A percentile compares a stretch with the other conserved stretches of the same genome.
These are phyloP conservation scores for Gambusia holbrooki DNA, from an alignment of 2,113 vertebrate genomes.

Conservation along the genomic window DNA sequence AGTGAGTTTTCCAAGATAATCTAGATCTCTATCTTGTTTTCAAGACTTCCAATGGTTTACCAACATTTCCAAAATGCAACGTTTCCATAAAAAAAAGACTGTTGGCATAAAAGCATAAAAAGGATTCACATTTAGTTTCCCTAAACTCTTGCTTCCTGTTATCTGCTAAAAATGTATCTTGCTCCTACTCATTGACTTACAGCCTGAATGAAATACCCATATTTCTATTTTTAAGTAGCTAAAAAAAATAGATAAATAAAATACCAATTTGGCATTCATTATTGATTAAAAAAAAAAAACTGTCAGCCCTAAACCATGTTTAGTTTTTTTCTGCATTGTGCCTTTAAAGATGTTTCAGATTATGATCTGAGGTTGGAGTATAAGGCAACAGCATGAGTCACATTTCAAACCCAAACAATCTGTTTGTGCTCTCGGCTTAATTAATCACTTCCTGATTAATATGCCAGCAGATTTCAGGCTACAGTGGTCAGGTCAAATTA, in stretches of 20 bases:
- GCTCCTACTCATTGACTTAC: not conserved
- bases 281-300: not conserved
- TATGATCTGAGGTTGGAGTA: not conserved
- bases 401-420: not conserved
- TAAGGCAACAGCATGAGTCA: not conserved
- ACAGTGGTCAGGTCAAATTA: conserved; percentile 41
- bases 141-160: not conserved
- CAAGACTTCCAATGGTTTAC: too few relatives aligned
- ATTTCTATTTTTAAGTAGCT: not conserved
- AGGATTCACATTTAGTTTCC: too few relatives aligned
- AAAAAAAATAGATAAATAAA: too few relatives aligned
- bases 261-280: not conserved
- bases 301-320: not conserved
- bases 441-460: conserved; percentile 16
- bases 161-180: too few relatives aligned
- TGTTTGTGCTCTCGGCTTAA: conserved; percentile 2
- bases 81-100: too few relatives aligned
- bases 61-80: too few relatives aligned
- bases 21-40: too few relatives aligned
- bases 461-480: conserved; percentile 34
- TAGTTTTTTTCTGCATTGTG: not conserved
- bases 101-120: too few relatives aligned
- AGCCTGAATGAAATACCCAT: not conserved
- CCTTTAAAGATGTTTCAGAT: not conserved
- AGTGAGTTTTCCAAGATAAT: too few relatives aligned